Evolutionary conservation across 2,113 vertebrate genomes (phyloP).

Genomic region (Nothoprocta perdicaria): DNA sequence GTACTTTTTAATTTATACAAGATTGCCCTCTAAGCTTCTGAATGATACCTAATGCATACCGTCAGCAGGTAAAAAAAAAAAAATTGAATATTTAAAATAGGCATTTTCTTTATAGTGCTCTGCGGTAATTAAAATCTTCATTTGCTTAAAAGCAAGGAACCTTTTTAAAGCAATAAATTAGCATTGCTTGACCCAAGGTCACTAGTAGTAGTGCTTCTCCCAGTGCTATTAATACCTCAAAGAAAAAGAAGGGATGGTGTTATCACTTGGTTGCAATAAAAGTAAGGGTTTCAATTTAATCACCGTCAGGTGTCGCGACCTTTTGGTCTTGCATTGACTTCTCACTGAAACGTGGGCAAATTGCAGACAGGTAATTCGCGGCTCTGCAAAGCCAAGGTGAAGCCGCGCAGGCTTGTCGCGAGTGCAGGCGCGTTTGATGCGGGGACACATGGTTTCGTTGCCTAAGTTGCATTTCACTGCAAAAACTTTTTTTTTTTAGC

Average conservation of each 20-base stretch:
- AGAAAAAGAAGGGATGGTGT: conserved; percentile 69
- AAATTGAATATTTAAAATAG: conserved; percentile 67
- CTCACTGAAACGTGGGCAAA: conserved; percentile 66
- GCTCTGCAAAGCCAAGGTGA: conserved; percentile 62
- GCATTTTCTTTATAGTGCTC: conserved; percentile 59
- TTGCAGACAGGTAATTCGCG: conserved; percentile 63
- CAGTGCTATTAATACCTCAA: conserved; percentile 64
- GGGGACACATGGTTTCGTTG: background rate
- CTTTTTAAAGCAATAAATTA: conserved; percentile 70
- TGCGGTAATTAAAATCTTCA: conserved; percentile 69
- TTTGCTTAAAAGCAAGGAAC: conserved; percentile 74
- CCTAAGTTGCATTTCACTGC: conserved; percentile 23
- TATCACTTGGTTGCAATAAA: conserved; percentile 57
- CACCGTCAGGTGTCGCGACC: conserved; percentile 61
- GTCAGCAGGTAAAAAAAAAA: conserved; percentile 63
- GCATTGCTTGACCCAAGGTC: conserved; percentile 66
- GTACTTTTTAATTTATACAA: conserved; percentile 55
- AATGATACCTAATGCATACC: conserved; percentile 54
- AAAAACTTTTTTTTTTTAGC: conserved; percentile 5
- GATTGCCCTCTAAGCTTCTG: conserved; percentile 52
- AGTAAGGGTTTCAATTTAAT: conserved; percentile 74
- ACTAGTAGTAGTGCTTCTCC: conserved; percentile 53
- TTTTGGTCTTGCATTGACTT: conserved; percentile 70
- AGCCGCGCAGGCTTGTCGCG: conserved; percentile 10
- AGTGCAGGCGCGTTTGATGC: background rate